Conservation (phyloP, 2,888 invertebrate species). For the Rhopalosiphum nymphaeae region DNA sequence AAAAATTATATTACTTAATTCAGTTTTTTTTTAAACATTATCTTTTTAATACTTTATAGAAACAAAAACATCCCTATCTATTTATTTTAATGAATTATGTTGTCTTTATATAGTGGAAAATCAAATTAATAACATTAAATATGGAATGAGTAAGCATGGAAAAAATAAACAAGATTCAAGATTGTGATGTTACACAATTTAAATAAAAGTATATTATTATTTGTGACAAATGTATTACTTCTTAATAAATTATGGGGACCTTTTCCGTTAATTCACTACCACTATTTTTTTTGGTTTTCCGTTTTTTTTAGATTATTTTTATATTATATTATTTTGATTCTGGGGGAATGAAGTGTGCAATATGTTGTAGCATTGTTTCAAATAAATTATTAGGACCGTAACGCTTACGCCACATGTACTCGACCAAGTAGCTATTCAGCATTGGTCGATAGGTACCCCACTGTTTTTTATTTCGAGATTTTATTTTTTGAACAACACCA, state of each 20-base stretch:
- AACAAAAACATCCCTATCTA: neutral
- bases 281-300: too few relatives aligned
- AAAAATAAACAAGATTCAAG: neutral
- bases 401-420: too few relatives aligned
- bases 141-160: neutral
- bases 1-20: neutral
- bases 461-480: too few relatives aligned
- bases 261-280: too few relatives aligned
- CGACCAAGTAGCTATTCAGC: too few relatives aligned
- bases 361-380: too few relatives aligned
- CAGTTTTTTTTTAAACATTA: neutral
- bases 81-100: neutral
- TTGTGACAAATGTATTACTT: neutral
- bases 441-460: too few relatives aligned
- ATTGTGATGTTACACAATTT: neutral
- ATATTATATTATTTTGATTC: too few relatives aligned
- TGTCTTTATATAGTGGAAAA: neutral
- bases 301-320: too few relatives aligned
- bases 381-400: too few relatives aligned
- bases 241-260: neutral
- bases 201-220: neutral
- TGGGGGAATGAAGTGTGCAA: too few relatives aligned
- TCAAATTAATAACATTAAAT: neutral
- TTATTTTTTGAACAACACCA: too few relatives aligned
- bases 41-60: neutral